These are phyloP conservation scores for Atrichornis clamosus DNA, from an alignment of 2,113 vertebrate genomes.

Conservation along the genomic window DNA sequence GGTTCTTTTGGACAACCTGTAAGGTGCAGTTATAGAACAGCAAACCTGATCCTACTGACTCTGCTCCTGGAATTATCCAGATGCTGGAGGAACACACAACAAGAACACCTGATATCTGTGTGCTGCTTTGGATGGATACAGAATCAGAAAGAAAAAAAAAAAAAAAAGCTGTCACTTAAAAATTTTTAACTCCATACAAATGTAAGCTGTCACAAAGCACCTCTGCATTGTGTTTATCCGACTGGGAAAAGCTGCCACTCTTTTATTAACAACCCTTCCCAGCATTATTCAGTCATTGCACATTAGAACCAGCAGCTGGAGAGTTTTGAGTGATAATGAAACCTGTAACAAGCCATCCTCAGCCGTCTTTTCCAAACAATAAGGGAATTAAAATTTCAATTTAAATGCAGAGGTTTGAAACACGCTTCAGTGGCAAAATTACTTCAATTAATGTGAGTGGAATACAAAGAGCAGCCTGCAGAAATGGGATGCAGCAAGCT, in stretches of 20 bases:
- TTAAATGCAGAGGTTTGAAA: conserved; percentile 86
- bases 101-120: background rate
- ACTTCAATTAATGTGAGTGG: conserved; percentile 85
- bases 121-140: conserved; percentile 1
- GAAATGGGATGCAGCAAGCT: conserved; percentile 70
- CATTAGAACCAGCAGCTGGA: conserved; percentile 83
- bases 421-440: conserved; percentile 85
- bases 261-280: conserved; percentile 76
- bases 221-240: conserved; percentile 56
- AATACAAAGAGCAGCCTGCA: conserved; percentile 80
- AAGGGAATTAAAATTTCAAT: conserved; percentile 89
- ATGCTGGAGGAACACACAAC: conserved; percentile 5
- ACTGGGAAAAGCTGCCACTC: conserved; percentile 68
- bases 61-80: background rate
- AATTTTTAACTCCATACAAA: conserved; percentile 55
- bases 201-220: conserved; percentile 66
- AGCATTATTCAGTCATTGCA: conserved; percentile 78
- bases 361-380: conserved; percentile 80
- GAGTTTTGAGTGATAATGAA: conserved; percentile 85
- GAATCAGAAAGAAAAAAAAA: background rate
- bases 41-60: background rate
- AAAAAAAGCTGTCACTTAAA: background rate
- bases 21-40: conserved; percentile 4
- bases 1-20: background rate
- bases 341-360: conserved; percentile 84